phyloP scores from a whole-genome alignment of 35 echinoderm and acorn worm genomes.

The Anneissia japonica region DNA sequence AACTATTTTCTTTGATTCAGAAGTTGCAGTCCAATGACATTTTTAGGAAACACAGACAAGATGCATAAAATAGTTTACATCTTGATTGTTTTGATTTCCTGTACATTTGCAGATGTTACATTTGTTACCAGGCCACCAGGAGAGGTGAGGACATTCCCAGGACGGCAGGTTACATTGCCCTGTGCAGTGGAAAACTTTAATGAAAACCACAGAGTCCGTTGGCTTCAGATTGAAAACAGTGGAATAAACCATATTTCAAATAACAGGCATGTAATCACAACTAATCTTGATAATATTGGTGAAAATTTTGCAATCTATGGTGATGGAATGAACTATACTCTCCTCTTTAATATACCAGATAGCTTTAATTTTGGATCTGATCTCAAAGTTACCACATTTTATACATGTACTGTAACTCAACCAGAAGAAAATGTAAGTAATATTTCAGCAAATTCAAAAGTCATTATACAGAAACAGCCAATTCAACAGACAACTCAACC shows the following conservation, averaged over 20 bases:
- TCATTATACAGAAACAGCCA: no score
- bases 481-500: no score
- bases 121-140: not conserved
- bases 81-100: no score
- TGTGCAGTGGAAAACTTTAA: not conserved
- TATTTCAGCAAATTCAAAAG: not conserved
- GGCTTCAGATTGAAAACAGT: not conserved
- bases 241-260: not conserved
- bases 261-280: not conserved
- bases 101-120: no score
- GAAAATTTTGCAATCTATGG: not conserved
- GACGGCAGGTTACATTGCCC: not conserved
- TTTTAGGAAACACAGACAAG: no score
- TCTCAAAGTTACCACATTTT: not conserved
- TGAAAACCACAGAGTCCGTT: not conserved
- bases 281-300: not conserved
- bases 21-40: no score
- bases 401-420: not conserved
- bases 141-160: no score
- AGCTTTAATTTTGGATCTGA: not conserved
- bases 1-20: no score
- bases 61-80: no score
- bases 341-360: not conserved
- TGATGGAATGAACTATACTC: not conserved
- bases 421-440: not conserved